Percentiles rank a stretch among this genome's conserved stretches.
Conservation (phyloP, 1,140 invertebrate species). For the Araneus ventricosus region DNA sequence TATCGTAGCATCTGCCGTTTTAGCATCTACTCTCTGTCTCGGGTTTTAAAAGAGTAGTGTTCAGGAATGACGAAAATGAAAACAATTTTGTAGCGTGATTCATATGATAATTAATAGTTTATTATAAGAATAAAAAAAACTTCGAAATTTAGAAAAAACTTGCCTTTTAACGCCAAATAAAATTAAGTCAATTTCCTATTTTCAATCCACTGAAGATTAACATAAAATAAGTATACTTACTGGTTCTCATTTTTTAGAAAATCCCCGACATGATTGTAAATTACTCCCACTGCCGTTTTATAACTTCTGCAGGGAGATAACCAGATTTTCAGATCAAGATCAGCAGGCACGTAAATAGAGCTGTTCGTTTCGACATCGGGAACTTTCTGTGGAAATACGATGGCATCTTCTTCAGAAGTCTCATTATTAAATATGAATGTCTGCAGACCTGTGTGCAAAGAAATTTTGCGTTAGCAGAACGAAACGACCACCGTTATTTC, state of each 20-base stretch:
- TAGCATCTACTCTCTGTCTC: no score
- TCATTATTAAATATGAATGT: slow-evolving; percentile 44
- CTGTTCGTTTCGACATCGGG: slow-evolving; percentile 2
- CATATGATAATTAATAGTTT: no score
- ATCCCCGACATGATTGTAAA: slow-evolving; percentile 60
- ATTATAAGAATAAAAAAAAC: no score
- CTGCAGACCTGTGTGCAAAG: neutral
- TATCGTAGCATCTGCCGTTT: no score
- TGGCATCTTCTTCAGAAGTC: neutral
- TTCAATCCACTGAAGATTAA: neutral
- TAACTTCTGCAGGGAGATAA: slow-evolving; percentile 31
- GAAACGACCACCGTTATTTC: no score
- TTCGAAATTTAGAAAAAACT: no score
- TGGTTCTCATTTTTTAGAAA: slow-evolving; percentile 41
- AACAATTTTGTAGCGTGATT: no score
- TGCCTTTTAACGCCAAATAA: no score
- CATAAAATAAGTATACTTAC: slow-evolving; percentile 15
- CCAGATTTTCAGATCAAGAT: neutral
- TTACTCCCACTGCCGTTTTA: slow-evolving; percentile 43
- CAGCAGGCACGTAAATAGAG: neutral
- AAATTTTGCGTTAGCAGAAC: neutral
- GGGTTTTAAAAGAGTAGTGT: no score
- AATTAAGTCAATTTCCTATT: no score
- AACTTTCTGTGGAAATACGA: slow-evolving; percentile 42
- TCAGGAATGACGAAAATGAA: no score